Base-by-base conservation (phyloP, 1,140 invertebrate species). In the Trypoxylus dichotomus region DNA sequence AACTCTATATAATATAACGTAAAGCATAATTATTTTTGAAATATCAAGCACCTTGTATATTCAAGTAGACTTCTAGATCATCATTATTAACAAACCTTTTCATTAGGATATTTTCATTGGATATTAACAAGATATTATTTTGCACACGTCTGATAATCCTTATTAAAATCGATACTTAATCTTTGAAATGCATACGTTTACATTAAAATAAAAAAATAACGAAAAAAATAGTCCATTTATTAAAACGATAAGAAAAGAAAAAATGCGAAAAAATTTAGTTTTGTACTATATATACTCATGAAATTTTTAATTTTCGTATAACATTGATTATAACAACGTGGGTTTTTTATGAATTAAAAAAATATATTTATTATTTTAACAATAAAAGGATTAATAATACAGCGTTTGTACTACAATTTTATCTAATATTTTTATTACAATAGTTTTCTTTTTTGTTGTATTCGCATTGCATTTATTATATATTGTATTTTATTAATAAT, bases 401-500 rank as follows among this genome's bases (percentile, higher is more conserved):
- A 54, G 19, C 15, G 19, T 19, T 19, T 54, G 41, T 41, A n/a
- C 72, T 19, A 37, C 32, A 27, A 41, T 74, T 42, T 19, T 8
- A 19, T 74, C 1, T 21, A 41, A 41, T 74, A 42, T 41, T n/a
- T n/a, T n/a, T 27, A 21, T 74, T 74, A 74, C 27, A 15, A 42
- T 42, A 25, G 27, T 74, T 37, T 41, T 42, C 13, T 19, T 27
- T 77, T 78, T 79, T 79, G 80, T 79, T 82, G 80, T 80, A 82
- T 84, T 83, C 80, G 81, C 81, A 82, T 81, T 81, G 83, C 82
- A 84, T 84, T 84, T 84, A 81, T 79, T 81, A 82, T 24, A 76
- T 71, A 74, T 77, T 84, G 83, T 85, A 84, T 82, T 83, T 82
- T 83, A 83, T 84, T 84, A 83, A 84, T 84, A 84, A 83, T 84